Base-by-base conservation (phyloP, 2,797 vertebrate species). In the Vultur gryphus region DNA sequence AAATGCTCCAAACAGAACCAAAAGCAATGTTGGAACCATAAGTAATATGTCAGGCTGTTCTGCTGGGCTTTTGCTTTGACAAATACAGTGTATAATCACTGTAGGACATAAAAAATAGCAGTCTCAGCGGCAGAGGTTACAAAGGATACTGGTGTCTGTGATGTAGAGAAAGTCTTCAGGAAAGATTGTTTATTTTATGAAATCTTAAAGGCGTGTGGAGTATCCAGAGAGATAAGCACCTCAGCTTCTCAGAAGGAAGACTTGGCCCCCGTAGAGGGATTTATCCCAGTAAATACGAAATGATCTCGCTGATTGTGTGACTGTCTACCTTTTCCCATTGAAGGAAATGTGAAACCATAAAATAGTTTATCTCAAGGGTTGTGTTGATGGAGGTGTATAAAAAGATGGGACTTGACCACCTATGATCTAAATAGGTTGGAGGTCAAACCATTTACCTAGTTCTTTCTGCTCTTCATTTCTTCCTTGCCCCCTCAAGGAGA, bases 11-110 rank as follows among this genome's bases (percentile, higher is more conserved):
- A 57, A 49, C 33, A 19, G 76, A 90, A 37, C 26, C 18, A 35
- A 55, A 78, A 79, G 51, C 37, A 29, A 0, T 46, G 16, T 10
- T 16, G 6, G 84, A 87, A 57, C 12, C 0, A 0, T 70, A 26
- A 87, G 51, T 59, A 9, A 0, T 61, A 8, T 39, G 19, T 49
- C 48, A 35, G 61, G 31, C 62, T 71, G 37, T 41, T 62, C 41
- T 89, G 49, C n/a, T 51, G 14, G 49, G 91, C 76, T 95, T 77
- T 51, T 52, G 43, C 88, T 61, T 72, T 44, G 46, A 33, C 37
- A 80, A 73, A 72, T 19, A 11, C 31, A 8, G 71, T 23, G 29
- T 79, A 6, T 59, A 73, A 41, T 93, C 54, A 11, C 78, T n/a
- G 33, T 55, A 9, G 15, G 54, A 35, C 14, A 3, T 55, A 62